A percentile compares a stretch with the other conserved stretches of the same genome.
These are phyloP conservation scores for Rhinichthys osculus DNA, from an alignment of 2,797 vertebrate genomes.

Conservation along the genomic window DNA sequence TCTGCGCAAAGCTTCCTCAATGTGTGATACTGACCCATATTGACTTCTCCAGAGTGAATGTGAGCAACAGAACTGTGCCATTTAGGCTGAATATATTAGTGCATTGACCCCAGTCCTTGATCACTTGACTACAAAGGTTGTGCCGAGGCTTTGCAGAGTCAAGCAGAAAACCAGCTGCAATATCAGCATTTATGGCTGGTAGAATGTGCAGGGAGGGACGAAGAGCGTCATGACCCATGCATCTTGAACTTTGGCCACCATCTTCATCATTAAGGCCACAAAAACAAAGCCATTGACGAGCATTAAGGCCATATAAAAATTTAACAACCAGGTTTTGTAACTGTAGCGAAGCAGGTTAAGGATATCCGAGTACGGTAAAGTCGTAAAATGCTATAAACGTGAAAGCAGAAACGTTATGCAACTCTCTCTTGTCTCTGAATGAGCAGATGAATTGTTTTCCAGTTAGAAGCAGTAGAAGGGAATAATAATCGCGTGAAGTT, in stretches of 20 bases:
- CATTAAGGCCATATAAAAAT: conserved; percentile 25
- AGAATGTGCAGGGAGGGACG: not conserved
- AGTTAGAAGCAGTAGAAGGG: not conserved
- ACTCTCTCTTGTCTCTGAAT: not conserved
- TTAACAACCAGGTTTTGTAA: conserved; percentile 17
- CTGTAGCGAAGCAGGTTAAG: conserved; percentile 1
- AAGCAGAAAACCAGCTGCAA: conserved; percentile 10
- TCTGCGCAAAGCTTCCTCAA: conserved; percentile 54
- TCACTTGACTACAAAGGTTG: conserved; percentile 42
- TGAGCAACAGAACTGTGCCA: conserved; percentile 2
- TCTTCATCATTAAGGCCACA: conserved; percentile 5
- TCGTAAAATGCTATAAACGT: not conserved
- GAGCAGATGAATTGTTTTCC: not conserved
- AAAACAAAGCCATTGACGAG: conserved; percentile 49
- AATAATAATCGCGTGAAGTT: not conserved
- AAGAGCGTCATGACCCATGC: not conserved
- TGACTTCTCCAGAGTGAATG: conserved; percentile 59
- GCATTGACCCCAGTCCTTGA: conserved; percentile 61
- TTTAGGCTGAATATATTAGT: conserved; percentile 52
- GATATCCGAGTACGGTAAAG: conserved; percentile 9
- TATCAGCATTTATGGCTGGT: conserved; percentile 58
- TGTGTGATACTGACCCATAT: conserved; percentile 58
- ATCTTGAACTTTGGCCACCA: conserved; percentile 53
- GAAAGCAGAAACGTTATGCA: conserved; percentile 12
- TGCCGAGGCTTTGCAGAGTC: conserved; percentile 7